Evolutionary conservation across 2,113 vertebrate genomes (phyloP).

Genomic region (Chaenocephalus aceratus): DNA sequence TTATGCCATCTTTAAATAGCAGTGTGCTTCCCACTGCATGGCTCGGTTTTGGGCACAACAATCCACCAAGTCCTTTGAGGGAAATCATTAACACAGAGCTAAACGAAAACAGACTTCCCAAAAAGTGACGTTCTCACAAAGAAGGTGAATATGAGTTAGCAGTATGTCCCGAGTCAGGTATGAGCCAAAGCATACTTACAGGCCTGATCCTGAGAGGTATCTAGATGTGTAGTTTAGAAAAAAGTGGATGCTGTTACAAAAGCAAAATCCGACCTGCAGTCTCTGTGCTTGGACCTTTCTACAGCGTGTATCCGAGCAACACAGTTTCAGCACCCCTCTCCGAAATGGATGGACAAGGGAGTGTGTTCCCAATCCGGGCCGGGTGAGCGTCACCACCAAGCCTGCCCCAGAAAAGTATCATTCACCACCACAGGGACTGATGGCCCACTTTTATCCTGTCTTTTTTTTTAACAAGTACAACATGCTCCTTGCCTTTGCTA

Average conservation of each 20-base stretch:
- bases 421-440: slow-evolving; percentile 83
- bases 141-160: not conserved
- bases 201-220: slow-evolving; percentile 7
- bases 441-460: slow-evolving; percentile 76
- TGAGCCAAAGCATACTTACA: slow-evolving; percentile 53
- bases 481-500: slow-evolving; percentile 65
- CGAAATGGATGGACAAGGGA: slow-evolving; percentile 66
- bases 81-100: slow-evolving; percentile 44
- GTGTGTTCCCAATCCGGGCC: slow-evolving; percentile 77
- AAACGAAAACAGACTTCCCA: not conserved
- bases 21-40: slow-evolving; percentile 54
- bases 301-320: slow-evolving; percentile 47
- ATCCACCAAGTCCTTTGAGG: slow-evolving; percentile 34
- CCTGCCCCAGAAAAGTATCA: slow-evolving; percentile 83
- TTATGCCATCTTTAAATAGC: slow-evolving; percentile 80
- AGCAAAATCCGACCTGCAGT: slow-evolving; percentile 21
- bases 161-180: slow-evolving; percentile 13
- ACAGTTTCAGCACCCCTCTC: slow-evolving; percentile 44
- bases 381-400: slow-evolving; percentile 77
- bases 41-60: slow-evolving; percentile 50
- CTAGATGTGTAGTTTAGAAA: slow-evolving; percentile 22
- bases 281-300: slow-evolving; percentile 34
- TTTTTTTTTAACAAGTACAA: slow-evolving; percentile 66
- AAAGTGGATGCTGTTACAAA: not conserved
- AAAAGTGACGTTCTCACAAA: not conserved